These are phyloP conservation scores for Lasioglossum leucozonium DNA, from an alignment of 2,888 invertebrate genomes.

Conservation along the genomic window DNA sequence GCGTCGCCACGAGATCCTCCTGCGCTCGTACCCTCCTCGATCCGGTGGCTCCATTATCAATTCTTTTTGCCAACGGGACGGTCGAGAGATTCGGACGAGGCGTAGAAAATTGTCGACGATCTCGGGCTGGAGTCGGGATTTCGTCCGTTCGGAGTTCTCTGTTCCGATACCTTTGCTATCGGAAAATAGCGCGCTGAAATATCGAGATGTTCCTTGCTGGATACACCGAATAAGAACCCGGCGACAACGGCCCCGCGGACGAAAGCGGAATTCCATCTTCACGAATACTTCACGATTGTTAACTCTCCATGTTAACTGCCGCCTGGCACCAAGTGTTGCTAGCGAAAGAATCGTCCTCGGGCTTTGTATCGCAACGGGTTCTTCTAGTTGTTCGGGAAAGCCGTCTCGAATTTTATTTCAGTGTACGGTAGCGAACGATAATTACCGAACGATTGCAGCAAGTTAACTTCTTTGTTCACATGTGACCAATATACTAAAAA, in stretches of 20 bases:
- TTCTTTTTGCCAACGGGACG: slow-evolving; percentile 51
- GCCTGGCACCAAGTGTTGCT: background rate
- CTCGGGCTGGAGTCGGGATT: background rate
- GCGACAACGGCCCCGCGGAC: background rate
- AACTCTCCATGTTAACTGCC: slow-evolving; percentile 1
- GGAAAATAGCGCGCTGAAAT: background rate
- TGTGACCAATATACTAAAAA: too few species aligned
- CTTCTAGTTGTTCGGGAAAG: background rate
- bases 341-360: background rate
- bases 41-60: slow-evolving; percentile 56
- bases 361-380: background rate
- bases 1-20: slow-evolving; percentile 35
- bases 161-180: background rate
- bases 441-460: too few species aligned
- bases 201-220: slow-evolving; percentile 1
- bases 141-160: background rate
- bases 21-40: slow-evolving; percentile 24
- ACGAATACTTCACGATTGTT: slow-evolving; percentile 1
- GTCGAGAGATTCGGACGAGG: slow-evolving; percentile 8
- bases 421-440: background rate
- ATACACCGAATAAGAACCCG: background rate
- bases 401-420: background rate
- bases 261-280: background rate
- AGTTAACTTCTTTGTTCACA: too few species aligned
- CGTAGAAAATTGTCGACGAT: slow-evolving; percentile 22